phyloP scores from a whole-genome alignment of 1,140 invertebrate species.

The Anoplophora glabripennis region DNA sequence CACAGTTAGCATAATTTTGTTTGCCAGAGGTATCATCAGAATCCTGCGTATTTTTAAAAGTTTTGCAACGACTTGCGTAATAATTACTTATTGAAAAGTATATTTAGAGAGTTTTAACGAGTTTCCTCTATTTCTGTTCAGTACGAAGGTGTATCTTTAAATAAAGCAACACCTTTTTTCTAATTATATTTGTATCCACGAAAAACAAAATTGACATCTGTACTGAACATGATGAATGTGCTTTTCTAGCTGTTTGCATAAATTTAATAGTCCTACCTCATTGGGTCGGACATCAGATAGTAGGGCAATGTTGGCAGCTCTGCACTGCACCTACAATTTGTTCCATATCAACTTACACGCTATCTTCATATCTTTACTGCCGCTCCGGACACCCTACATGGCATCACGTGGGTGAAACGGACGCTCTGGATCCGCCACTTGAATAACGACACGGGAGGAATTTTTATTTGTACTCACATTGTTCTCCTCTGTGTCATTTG shows the following conservation, averaged over 20 bases:
- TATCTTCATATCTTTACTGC: slow-evolving; percentile 45
- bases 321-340: slow-evolving; percentile 45
- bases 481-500: slow-evolving; percentile 22
- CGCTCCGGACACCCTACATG: slow-evolving; percentile 40
- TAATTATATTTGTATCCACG: too few relatives aligned
- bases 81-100: too few relatives aligned
- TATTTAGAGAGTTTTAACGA: neutral
- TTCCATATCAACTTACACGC: slow-evolving; percentile 44
- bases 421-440: slow-evolving; percentile 31
- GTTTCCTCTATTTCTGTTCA: neutral
- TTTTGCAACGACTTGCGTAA: too few relatives aligned
- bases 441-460: slow-evolving; percentile 28
- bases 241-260: slow-evolving; percentile 29
- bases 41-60: too few relatives aligned
- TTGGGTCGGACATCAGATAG: slow-evolving; percentile 38
- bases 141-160: neutral
- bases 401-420: slow-evolving; percentile 35
- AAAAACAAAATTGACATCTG: too few relatives aligned
- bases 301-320: slow-evolving; percentile 37
- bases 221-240: slow-evolving; percentile 13
- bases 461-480: slow-evolving; percentile 29
- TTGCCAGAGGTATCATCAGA: too few relatives aligned
- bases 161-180: neutral
- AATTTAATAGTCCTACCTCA: slow-evolving; percentile 35
- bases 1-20: too few relatives aligned